Conservation (phyloP, 2,888 invertebrate genomes). For the Zygogramma bicolorata region DNA sequence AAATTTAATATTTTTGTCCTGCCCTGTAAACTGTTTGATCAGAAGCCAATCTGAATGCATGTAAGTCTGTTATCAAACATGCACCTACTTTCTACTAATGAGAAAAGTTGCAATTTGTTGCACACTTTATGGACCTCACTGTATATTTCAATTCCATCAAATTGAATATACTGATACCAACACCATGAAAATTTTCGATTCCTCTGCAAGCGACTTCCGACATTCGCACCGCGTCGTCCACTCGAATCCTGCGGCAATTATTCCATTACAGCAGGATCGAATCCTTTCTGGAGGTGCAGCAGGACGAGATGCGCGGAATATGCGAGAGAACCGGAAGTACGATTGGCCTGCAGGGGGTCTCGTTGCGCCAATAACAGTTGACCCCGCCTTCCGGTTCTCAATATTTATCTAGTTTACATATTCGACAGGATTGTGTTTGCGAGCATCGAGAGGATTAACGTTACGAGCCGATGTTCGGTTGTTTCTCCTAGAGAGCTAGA, state of each 20-base stretch:
- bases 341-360: slow-evolving; percentile 67
- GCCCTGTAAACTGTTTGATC: too few species aligned
- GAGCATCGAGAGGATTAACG: not conserved
- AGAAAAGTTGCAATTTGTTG: too few species aligned
- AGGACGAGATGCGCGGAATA: slow-evolving; percentile 54
- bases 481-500: too few species aligned
- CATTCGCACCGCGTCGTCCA: not conserved
- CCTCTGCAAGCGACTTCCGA: not conserved
- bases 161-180: too few species aligned
- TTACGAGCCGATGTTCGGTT: not conserved
- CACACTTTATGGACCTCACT: too few species aligned
- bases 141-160: too few species aligned
- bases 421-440: slow-evolving; percentile 19
- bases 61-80: too few species aligned
- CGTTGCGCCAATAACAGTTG: slow-evolving; percentile 64
- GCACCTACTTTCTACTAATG: too few species aligned
- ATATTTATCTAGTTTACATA: slow-evolving; percentile 49
- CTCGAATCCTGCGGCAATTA: not conserved
- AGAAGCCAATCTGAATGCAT: too few species aligned
- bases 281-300: slow-evolving; percentile 38
- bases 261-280: slow-evolving; percentile 14
- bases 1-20: too few species aligned
- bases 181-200: not conserved
- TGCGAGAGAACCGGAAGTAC: slow-evolving; percentile 64
- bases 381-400: slow-evolving; percentile 63